These are phyloP conservation scores for Limnephilus lunatus DNA, from an alignment of 2,888 invertebrate species.

Conservation along the genomic window DNA sequence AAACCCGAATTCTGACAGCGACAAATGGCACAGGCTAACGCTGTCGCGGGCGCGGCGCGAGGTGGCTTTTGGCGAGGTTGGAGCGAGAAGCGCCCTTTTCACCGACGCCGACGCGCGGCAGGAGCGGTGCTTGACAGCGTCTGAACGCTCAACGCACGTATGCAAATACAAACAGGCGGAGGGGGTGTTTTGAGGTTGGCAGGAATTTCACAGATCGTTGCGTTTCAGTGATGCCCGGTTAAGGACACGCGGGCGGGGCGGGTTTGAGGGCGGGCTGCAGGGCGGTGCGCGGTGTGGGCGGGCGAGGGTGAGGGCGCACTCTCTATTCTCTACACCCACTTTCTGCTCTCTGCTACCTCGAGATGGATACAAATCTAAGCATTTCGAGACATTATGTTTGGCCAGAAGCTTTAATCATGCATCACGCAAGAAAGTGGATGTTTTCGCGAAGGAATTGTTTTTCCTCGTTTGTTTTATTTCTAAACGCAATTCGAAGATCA, in stretches of 20 bases:
- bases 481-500: neutral
- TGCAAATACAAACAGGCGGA: constrained; percentile 53
- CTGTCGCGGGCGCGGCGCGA: neutral
- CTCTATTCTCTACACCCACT: too few relatives aligned
- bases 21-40: constrained; percentile 9
- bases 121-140: constrained; percentile 37
- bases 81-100: constrained; percentile 1
- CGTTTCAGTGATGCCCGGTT: constrained; percentile 52
- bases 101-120: neutral
- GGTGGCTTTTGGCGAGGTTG: neutral
- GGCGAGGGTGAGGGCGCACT: neutral
- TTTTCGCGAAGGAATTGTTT: neutral
- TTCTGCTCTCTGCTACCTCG: neutral
- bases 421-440: neutral
- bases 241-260: constrained; percentile 26
- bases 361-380: neutral
- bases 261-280: neutral
- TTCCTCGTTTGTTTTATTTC: neutral
- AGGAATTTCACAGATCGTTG: constrained; percentile 61
- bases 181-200: constrained; percentile 49
- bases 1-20: constrained; percentile 24
- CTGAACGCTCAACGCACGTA: constrained; percentile 47
- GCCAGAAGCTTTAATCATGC: neutral
- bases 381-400: neutral
- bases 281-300: neutral